Percentiles rank a stretch among this genome's conserved stretches.
phyloP scores from a whole-genome alignment of 1,140 invertebrate species.

The Drosophila funebris region DNA sequence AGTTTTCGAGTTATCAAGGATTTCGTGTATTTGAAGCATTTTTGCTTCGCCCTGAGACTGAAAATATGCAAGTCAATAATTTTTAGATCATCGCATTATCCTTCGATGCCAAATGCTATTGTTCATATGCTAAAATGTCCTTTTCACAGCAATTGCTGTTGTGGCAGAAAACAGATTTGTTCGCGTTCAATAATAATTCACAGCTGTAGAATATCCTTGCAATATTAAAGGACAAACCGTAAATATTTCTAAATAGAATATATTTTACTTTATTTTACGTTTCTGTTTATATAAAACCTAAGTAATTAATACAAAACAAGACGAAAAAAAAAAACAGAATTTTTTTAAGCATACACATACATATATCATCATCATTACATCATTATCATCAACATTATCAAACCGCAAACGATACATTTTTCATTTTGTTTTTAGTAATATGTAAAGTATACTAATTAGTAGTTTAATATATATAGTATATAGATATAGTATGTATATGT shows the following conservation, averaged over 20 bases:
- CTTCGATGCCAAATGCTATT: too few species aligned
- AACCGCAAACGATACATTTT: conserved; percentile 21
- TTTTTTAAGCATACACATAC: conserved; percentile 66
- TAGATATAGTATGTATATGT: conserved; percentile 37
- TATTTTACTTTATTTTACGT: conserved; percentile 68
- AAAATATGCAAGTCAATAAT: too few species aligned
- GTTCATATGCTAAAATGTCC: too few species aligned
- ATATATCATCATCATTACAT: conserved; percentile 40
- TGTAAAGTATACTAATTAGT: conserved; percentile 55
- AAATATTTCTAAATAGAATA: conserved; percentile 71
- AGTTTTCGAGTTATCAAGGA: too few species aligned
- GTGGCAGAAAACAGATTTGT: too few species aligned
- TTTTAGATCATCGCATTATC: too few species aligned
- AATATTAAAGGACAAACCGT: not conserved
- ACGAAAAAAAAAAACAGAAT: conserved; percentile 60
- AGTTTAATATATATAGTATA: conserved; percentile 30
- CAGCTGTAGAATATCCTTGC: too few species aligned
- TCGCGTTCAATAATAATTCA: too few species aligned
- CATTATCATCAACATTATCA: conserved; percentile 43
- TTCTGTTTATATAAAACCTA: conserved; percentile 78
- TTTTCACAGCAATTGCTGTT: too few species aligned
- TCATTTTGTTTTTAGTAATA: conserved; percentile 41
- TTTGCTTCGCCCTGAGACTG: too few species aligned
- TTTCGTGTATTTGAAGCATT: too few species aligned
- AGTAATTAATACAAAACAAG: conserved; percentile 76